These are phyloP conservation scores for Lycaena phlaeas DNA, from an alignment of 2,888 invertebrate species.

Conservation along the genomic window DNA sequence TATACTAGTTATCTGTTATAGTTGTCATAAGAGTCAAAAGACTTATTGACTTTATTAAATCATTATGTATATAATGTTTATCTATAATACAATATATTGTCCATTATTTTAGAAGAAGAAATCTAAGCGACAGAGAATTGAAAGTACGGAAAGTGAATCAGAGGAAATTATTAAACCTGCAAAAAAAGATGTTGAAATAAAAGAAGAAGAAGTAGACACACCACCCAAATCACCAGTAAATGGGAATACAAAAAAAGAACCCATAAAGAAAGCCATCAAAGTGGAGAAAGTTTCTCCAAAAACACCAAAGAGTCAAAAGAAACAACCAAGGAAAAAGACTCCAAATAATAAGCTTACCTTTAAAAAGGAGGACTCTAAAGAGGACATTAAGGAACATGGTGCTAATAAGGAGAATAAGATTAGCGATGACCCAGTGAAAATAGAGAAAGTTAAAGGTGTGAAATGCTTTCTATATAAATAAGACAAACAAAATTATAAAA, in stretches of 20 bases:
- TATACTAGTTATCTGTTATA: too few relatives aligned
- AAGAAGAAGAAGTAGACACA: constrained; percentile 25
- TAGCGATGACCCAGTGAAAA: constrained; percentile 20
- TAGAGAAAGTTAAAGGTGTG: constrained; percentile 31
- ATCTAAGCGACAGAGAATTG: constrained; percentile 48
- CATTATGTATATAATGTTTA: too few relatives aligned
- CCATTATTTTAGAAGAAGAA: constrained; percentile 38
- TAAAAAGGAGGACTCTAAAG: constrained; percentile 17
- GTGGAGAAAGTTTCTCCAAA: constrained; percentile 18
- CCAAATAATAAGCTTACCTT: constrained; percentile 9
- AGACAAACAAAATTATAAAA: too few relatives aligned
- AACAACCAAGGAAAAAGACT: constrained; percentile 13
- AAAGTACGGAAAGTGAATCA: constrained; percentile 51
- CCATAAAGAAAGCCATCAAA: constrained; percentile 16
- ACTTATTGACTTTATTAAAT: too few relatives aligned
- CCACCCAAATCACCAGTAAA: constrained; percentile 32
- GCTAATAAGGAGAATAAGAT: constrained; percentile 14
- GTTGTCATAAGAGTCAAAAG: too few relatives aligned
- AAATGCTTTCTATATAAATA: too few relatives aligned
- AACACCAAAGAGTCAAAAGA: constrained; percentile 14
- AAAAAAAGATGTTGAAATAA: constrained; percentile 10
- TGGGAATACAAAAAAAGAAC: constrained; percentile 24
- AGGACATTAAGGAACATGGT: constrained; percentile 17
- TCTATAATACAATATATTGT: too few relatives aligned
- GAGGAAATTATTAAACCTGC: constrained; percentile 21